Percentiles rank a stretch among this genome's conserved stretches.
phyloP scores from a whole-genome alignment of 2,113 vertebrate species.

The Paradisaea rubra region DNA sequence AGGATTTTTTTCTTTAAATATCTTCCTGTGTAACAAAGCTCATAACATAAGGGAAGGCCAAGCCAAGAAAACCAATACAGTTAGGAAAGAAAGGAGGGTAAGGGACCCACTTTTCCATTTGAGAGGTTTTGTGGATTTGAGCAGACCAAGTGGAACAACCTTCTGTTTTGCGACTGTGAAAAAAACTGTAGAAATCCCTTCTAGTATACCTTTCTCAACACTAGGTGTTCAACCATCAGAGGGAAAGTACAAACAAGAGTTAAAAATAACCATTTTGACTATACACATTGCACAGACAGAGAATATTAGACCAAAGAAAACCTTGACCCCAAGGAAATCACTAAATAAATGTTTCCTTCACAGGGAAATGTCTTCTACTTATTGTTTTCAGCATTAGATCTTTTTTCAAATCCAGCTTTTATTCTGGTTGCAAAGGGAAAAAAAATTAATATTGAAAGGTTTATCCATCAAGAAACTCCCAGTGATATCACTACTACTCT shows the following conservation, averaged over 20 bases:
- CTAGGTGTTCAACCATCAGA: not conserved
- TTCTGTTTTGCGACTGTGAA: not conserved
- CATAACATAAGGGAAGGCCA: not conserved
- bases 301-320: not conserved
- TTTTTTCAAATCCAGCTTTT: not conserved
- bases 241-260: not conserved
- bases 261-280: not conserved
- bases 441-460: not conserved
- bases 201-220: not conserved
- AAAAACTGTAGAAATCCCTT: not conserved
- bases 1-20: not conserved
- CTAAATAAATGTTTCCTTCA: not conserved
- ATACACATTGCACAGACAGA: not conserved
- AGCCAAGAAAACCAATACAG: not conserved
- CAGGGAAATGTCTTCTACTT: not conserved
- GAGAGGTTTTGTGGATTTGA: not conserved
- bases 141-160: not conserved
- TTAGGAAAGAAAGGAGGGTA: not conserved
- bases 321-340: not conserved
- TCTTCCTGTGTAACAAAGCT: not conserved
- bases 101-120: not conserved
- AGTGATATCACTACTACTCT: not conserved
- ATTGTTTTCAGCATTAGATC: not conserved
- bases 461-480: not conserved
- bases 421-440: not conserved